Base-by-base conservation (phyloP, 2,113 vertebrate species). In the Malurus cyaneus region DNA sequence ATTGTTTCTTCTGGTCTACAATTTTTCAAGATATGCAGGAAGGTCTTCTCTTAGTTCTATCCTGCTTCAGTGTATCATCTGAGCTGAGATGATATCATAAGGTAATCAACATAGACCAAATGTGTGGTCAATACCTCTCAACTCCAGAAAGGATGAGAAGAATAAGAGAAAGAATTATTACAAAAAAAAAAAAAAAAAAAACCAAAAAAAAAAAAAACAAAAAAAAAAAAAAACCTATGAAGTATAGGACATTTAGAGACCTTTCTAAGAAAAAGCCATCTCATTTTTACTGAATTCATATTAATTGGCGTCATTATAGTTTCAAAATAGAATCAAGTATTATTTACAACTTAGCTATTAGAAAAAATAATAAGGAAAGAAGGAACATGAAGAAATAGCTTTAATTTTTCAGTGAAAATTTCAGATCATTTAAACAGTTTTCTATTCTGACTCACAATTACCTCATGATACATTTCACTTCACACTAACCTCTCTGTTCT, bases 311-410 rank as follows among this genome's bases (percentile, higher is more conserved):
- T 94, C 69, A 86, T 94, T 95, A 80, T 93, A 88, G 88, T 83
- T 69, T 82, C 54, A 86, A 74, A 59, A 81, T 80, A 95, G 96
- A 97, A 97, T 86, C 66, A 93, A 97, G 24, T 81, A 83, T 87
- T 60, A 77, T 77, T 92, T 49, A 54, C 54, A 91, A 76, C 71
- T 92, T 89, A 85, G 25, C 52, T 95, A 62, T 79, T 94, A 88
- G 54, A 50, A 61, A 60, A 77, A 81, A 79, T 84, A 90, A 69
- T 60, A 93, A 95, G 60, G 66, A 66, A 96, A 76, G 42, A 88
- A 76, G 65, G 67, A 87, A 96, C 52, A 79, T 16, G 18, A 89
- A 64, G 41, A 85, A 79, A 94, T 42, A 91, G 71, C 41, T 88
- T 93, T 92, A 39, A 26, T 53, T 95, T 85, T 84, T 82, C 42